phyloP scores from a whole-genome alignment of 2,113 vertebrate genomes.

The Seriola quinqueradiata region DNA sequence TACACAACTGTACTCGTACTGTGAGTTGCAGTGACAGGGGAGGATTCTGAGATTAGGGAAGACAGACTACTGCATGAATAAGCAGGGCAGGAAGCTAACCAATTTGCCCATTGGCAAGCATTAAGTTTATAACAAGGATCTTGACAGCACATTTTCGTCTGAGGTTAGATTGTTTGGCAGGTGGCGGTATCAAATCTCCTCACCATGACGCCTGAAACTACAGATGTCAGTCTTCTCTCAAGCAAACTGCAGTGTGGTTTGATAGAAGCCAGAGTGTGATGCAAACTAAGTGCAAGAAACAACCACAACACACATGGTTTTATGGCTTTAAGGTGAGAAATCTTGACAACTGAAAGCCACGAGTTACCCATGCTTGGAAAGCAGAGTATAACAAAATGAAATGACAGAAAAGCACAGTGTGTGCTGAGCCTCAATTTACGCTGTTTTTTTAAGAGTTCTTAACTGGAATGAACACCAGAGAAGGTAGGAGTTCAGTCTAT shows the following conservation, averaged over 20 bases:
- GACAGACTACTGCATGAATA: background rate
- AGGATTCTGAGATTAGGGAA: conserved; percentile 32
- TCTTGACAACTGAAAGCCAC: background rate
- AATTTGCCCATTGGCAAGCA: background rate
- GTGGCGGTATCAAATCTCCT: background rate
- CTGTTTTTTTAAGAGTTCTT: background rate
- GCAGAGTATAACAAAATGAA: background rate
- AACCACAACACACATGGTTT: background rate
- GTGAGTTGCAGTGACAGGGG: conserved; percentile 28
- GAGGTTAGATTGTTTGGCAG: conserved; percentile 12
- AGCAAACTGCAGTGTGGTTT: background rate
- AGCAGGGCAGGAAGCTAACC: background rate
- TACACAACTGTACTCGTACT: conserved; percentile 16
- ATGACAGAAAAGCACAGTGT: background rate
- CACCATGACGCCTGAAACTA: background rate
- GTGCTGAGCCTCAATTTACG: background rate
- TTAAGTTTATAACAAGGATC: background rate
- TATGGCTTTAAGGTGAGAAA: background rate
- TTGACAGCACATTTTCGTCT: conserved; percentile 19
- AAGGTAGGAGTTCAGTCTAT: background rate
- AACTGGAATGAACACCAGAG: background rate
- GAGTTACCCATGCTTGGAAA: background rate
- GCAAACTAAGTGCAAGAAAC: conserved; percentile 24
- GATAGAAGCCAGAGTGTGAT: conserved; percentile 5
- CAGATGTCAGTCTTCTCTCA: background rate